phyloP scores from a whole-genome alignment of 2,888 invertebrate genomes.

The Melanostoma mellinum region DNA sequence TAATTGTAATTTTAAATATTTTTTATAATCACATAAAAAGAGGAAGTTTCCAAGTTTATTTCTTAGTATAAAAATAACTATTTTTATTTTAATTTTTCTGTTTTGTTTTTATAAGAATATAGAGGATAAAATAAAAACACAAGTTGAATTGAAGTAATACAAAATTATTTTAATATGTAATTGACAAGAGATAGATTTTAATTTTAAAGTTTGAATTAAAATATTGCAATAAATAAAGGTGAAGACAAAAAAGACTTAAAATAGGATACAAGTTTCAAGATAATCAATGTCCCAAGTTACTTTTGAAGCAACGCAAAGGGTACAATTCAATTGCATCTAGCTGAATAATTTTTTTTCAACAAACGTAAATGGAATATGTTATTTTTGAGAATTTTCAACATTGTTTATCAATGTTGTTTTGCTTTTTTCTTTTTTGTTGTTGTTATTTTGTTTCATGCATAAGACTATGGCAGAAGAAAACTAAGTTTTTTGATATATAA shows the following conservation, averaged over 20 bases:
- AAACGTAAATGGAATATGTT: constrained; percentile 60
- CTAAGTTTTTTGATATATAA: constrained; percentile 57
- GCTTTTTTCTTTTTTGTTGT: not conserved
- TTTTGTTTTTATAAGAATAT: constrained; percentile 37
- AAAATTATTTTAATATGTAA: constrained; percentile 56
- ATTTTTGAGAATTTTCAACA: constrained; percentile 59
- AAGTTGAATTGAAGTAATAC: constrained; percentile 43
- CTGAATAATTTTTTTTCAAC: constrained; percentile 49
- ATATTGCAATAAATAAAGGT: constrained; percentile 65
- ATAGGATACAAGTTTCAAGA: constrained; percentile 61
- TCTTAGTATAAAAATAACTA: constrained; percentile 70
- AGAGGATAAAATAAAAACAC: constrained; percentile 25
- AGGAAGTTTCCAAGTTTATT: constrained; percentile 71
- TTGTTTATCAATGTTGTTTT: constrained; percentile 43
- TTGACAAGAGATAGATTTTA: constrained; percentile 63
- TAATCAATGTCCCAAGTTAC: constrained; percentile 51
- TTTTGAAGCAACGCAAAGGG: constrained; percentile 58
- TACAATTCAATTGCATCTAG: constrained; percentile 48
- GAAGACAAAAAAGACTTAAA: constrained; percentile 36
- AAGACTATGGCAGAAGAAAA: constrained; percentile 67
- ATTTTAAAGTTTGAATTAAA: constrained; percentile 15
- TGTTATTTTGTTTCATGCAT: constrained; percentile 24
- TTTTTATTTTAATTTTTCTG: constrained; percentile 32
- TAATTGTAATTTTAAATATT: constrained; percentile 42
- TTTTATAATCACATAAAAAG: constrained; percentile 72